These are phyloP conservation scores for Cyphomyrmex costatus DNA, from an alignment of 1,140 invertebrate species.

Conservation along the genomic window DNA sequence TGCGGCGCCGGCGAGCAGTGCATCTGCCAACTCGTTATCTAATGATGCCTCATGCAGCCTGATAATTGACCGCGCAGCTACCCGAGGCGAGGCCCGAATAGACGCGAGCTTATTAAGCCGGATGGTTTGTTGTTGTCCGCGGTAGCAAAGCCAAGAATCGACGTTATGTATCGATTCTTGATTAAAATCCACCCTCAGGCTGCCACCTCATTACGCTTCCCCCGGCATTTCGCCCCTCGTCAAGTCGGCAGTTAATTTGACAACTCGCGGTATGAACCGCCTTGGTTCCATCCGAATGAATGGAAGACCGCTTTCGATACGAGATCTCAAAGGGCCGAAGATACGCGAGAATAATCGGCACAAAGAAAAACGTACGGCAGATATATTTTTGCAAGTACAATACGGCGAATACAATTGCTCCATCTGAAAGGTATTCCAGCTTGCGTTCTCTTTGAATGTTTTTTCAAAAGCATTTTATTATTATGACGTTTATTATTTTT, in stretches of 20 bases:
- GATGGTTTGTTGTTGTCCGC: constrained; percentile 79
- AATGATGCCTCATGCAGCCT: constrained; percentile 82
- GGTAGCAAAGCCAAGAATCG: constrained; percentile 79
- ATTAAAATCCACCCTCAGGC: constrained; percentile 83
- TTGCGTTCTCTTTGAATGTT: not conserved
- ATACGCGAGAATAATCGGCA: constrained; percentile 38
- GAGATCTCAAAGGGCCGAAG: not conserved
- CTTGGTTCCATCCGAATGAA: not conserved
- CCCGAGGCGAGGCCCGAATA: constrained; percentile 80
- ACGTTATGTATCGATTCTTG: constrained; percentile 83
- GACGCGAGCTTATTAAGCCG: constrained; percentile 82
- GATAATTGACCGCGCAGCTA: constrained; percentile 84
- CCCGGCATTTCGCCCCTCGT: constrained; percentile 49
- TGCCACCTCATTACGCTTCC: constrained; percentile 83
- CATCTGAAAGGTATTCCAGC: constrained; percentile 1
- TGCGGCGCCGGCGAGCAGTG: constrained; percentile 54
- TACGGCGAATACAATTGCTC: not conserved
- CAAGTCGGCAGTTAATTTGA: constrained; percentile 77
- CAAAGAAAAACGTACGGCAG: constrained; percentile 24
- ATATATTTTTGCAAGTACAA: constrained; percentile 16
- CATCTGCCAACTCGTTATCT: constrained; percentile 86
- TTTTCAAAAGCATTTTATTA: not conserved
- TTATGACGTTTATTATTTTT: too few relatives aligned
- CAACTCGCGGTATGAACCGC: constrained; percentile 51
- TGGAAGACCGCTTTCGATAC: constrained; percentile 25